Conservation (phyloP, 2,113 vertebrate species). For the Nibea albiflora region DNA sequence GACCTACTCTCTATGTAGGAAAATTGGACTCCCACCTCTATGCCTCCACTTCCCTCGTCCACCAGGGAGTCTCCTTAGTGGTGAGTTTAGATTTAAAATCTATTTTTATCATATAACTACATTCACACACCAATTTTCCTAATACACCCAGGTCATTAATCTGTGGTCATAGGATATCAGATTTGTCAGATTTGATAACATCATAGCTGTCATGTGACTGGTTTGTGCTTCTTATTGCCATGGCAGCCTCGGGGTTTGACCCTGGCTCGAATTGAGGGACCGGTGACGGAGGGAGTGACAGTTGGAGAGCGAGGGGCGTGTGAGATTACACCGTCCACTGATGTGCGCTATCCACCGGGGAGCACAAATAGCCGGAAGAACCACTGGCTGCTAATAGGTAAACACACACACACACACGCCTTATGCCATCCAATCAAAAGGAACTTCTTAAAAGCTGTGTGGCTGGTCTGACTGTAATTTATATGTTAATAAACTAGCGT, state of each 20-base stretch:
- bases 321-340: constrained; percentile 91
- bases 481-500: background rate
- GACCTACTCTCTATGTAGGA: constrained; percentile 93
- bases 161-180: background rate
- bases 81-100: constrained; percentile 78
- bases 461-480: background rate
- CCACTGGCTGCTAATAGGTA: constrained; percentile 97
- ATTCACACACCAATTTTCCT: background rate
- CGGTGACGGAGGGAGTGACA: constrained; percentile 90
- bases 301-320: constrained; percentile 90
- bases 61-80: constrained; percentile 87
- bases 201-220: background rate
- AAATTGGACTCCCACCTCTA: constrained; percentile 92
- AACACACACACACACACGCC: background rate
- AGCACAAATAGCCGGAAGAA: constrained; percentile 86
- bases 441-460: background rate
- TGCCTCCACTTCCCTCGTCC: constrained; percentile 91
- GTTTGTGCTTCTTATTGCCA: constrained; percentile 25
- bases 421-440: background rate
- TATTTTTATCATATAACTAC: background rate
- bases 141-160: background rate
- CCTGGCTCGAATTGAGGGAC: constrained; percentile 89
- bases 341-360: constrained; percentile 92
- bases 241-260: constrained; percentile 91
- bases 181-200: background rate